Percentiles rank a stretch among this genome's conserved stretches.
phyloP scores from a whole-genome alignment of 2,888 invertebrate species.

The Ochropacha duplaris region DNA sequence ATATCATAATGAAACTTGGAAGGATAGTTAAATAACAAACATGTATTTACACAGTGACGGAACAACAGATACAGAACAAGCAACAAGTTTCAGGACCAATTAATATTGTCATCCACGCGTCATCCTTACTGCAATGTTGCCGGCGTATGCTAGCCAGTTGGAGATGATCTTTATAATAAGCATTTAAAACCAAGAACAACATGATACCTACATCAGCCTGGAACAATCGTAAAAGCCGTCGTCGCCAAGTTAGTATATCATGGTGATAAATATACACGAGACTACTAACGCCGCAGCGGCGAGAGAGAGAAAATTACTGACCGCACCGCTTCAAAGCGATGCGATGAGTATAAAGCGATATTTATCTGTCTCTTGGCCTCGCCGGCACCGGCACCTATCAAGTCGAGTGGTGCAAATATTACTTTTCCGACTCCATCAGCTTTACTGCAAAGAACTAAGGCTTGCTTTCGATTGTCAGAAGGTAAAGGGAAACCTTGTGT shows the following conservation, averaged over 20 bases:
- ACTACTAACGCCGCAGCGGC: constrained; percentile 39
- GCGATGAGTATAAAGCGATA: constrained; percentile 49
- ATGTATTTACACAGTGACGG: neutral
- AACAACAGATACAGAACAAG: neutral
- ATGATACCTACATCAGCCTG: constrained; percentile 14
- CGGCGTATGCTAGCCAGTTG: neutral
- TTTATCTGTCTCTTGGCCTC: constrained; percentile 19
- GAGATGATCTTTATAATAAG: neutral
- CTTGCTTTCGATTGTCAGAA: constrained; percentile 20
- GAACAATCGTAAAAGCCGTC: constrained; percentile 11
- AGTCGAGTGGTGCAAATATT: constrained; percentile 34
- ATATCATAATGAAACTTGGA: neutral
- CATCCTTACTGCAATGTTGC: neutral
- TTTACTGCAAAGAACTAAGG: constrained; percentile 24
- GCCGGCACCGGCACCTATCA: constrained; percentile 35
- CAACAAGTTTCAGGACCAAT: neutral
- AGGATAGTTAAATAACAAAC: neutral
- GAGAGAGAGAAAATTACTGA: constrained; percentile 64
- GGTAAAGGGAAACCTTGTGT: constrained; percentile 16
- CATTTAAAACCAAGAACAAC: constrained; percentile 21
- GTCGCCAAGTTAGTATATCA: constrained; percentile 5
- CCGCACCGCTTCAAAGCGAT: constrained; percentile 58
- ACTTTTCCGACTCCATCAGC: constrained; percentile 14
- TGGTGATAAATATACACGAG: constrained; percentile 12
- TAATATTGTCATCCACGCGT: neutral